Evolutionary conservation across 1,140 invertebrate species (phyloP), one percentile per base, ranked within the genome.

Genomic region (Aricia agestis): DNA sequence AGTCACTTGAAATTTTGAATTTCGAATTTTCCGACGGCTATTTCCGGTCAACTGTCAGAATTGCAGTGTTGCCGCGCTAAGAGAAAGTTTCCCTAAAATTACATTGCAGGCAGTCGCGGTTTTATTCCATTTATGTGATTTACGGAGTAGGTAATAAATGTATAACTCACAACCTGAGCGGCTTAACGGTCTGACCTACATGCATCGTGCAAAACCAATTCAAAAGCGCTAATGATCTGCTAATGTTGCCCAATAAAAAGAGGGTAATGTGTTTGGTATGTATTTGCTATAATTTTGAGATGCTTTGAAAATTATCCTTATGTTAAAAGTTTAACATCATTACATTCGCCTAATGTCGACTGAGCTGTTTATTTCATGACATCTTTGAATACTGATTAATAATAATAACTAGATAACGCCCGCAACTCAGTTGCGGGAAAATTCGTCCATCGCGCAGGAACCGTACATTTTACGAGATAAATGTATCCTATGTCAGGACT

Each of bases 61-160:
- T 25, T 25, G 19, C 17, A 63, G 19, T 19, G 7, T 19, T 63
- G 59, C 59, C 59, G 18, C 19, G n/a, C n/a, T 19, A 63, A 63
- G 59, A 63, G 59, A 63, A 63, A 63, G 59, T 63, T 11, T 19
- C n/a, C 59, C 18, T 5, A 15, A 52, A 52, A 52, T 13, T 52
- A 59, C 17, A 17, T 6, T 0, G n/a, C 4, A 18, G 18, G 59
- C 59, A 63, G 17, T 61, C 9, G 59, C 9, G 59, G 59, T 63
- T 63, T 63, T 63, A 63, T 63, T 63, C 59, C 59, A 63, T 18
- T 63, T 17, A 13, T 63, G 59, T 63, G 59, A 63, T 63, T 63
- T 63, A 63, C 59, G 17, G 18, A 63, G 59, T n/a, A n/a, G n/a
- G n/a, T 25, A 63, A 18, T 19, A 18, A 63, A 63, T 63, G 59